Conservation (phyloP, 2,797 vertebrate species). For the Microctenopoma stevenorrisi region DNA sequence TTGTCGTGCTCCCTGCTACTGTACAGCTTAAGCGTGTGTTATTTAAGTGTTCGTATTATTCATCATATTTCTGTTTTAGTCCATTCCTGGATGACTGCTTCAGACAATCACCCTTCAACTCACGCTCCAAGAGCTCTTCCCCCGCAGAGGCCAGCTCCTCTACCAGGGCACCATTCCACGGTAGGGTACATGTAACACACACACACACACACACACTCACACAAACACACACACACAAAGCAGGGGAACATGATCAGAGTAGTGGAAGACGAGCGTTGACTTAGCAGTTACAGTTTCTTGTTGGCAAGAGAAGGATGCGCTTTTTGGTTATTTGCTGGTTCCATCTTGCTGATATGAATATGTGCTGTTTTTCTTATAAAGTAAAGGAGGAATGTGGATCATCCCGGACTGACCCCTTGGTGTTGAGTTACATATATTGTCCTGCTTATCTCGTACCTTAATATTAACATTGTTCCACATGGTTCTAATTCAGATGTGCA, state of each 20-base stretch:
- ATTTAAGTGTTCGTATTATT: conserved; percentile 37
- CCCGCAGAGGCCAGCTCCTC: conserved; percentile 89
- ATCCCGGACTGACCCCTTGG: too few relatives aligned
- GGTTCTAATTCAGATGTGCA: too few relatives aligned
- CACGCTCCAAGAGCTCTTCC: conserved; percentile 93
- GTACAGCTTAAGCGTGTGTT: neutral
- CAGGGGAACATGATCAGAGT: neutral
- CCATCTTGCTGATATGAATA: neutral
- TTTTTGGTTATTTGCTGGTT: neutral
- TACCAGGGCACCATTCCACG: conserved; percentile 86
- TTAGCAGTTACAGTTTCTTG: conserved; percentile 13
- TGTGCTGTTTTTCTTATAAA: neutral
- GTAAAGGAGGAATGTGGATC: too few relatives aligned
- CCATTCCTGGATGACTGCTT: conserved; percentile 97
- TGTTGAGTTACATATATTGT: too few relatives aligned
- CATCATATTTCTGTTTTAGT: conserved; percentile 79
- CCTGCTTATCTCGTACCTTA: too few relatives aligned
- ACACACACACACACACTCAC: neutral
- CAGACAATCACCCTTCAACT: conserved; percentile 99
- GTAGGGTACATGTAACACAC: conserved; percentile 77
- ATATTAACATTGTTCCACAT: too few relatives aligned
- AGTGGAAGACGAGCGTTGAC: neutral
- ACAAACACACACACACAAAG: conserved; percentile 1
- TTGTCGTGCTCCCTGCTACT: neutral
- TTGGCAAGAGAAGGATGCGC: neutral